These are phyloP conservation scores for Drosophila albomicans DNA, from an alignment of 1,140 invertebrate species.

Conservation along the genomic window DNA sequence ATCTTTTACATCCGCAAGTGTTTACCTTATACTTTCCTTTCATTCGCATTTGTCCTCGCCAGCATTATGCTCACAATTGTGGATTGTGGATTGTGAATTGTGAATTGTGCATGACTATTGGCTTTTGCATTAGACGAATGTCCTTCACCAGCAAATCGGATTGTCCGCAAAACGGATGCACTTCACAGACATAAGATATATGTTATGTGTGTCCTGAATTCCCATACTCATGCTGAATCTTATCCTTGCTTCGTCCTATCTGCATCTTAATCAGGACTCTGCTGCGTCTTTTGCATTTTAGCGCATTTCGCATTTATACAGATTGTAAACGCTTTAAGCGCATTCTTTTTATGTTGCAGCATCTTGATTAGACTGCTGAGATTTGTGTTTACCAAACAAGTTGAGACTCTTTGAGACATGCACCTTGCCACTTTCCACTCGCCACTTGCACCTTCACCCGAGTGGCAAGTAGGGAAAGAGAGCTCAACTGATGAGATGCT, in stretches of 20 bases:
- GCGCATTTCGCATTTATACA: conserved; percentile 35
- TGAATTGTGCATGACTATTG: conserved; percentile 78
- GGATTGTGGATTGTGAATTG: conserved; percentile 69
- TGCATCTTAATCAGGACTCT: conserved; percentile 29
- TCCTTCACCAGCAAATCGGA: conserved; percentile 39
- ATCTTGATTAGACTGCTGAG: conserved; percentile 39
- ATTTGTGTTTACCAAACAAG: conserved; percentile 42
- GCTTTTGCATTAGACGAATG: conserved; percentile 70
- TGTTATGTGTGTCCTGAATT: background rate
- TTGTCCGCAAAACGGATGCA: conserved; percentile 34
- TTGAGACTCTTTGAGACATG: conserved; percentile 10
- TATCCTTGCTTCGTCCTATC: background rate
- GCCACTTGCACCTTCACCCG: too few relatives aligned
- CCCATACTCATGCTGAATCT: background rate
- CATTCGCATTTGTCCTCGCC: conserved; percentile 65
- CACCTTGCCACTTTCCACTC: background rate
- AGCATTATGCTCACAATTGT: conserved; percentile 57
- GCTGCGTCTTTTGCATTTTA: conserved; percentile 32
- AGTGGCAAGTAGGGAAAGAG: background rate
- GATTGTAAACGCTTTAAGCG: conserved; percentile 22
- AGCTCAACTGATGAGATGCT: conserved; percentile 47
- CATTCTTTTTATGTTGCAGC: conserved; percentile 19
- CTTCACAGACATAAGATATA: background rate
- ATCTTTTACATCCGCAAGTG: conserved; percentile 78
- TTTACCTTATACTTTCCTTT: conserved; percentile 73